Conservation (phyloP, 2,888 invertebrate species). For the Phyllotreta striolata region DNA sequence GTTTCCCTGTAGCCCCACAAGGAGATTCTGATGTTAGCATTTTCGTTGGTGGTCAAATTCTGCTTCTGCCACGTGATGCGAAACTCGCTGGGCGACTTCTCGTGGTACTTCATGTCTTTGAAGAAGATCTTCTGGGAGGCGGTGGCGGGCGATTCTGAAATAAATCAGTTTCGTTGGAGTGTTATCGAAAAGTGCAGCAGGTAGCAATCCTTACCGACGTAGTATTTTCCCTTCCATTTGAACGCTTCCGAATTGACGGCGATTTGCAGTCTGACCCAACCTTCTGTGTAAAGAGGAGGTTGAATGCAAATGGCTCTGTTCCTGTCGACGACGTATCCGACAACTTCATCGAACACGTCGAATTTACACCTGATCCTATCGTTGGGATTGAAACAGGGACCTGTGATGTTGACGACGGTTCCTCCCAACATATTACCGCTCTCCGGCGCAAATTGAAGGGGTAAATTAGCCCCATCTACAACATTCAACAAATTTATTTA, state of each 20-base stretch:
- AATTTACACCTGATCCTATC: constrained; percentile 85
- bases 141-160: constrained; percentile 84
- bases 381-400: constrained; percentile 85
- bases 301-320: constrained; percentile 91
- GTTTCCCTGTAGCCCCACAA: constrained; percentile 91
- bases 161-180: background rate
- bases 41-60: constrained; percentile 83
- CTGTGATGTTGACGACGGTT: constrained; percentile 94
- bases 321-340: constrained; percentile 77
- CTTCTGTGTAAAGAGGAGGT: constrained; percentile 86
- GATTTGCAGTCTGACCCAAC: constrained; percentile 86
- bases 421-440: constrained; percentile 98
- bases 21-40: constrained; percentile 80
- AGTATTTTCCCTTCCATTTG: constrained; percentile 90
- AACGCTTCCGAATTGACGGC: constrained; percentile 83
- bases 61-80: constrained; percentile 84
- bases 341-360: constrained; percentile 77
- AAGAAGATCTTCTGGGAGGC: constrained; percentile 88
- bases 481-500: too few species aligned
- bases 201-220: constrained; percentile 91
- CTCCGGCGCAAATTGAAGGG: constrained; percentile 89
- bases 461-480: constrained; percentile 81
- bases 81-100: constrained; percentile 76
- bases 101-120: constrained; percentile 74
- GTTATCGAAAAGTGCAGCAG: background rate